Evolutionary conservation across 1,140 invertebrate species (phyloP).

Genomic region (Sycobia sp.): DNA sequence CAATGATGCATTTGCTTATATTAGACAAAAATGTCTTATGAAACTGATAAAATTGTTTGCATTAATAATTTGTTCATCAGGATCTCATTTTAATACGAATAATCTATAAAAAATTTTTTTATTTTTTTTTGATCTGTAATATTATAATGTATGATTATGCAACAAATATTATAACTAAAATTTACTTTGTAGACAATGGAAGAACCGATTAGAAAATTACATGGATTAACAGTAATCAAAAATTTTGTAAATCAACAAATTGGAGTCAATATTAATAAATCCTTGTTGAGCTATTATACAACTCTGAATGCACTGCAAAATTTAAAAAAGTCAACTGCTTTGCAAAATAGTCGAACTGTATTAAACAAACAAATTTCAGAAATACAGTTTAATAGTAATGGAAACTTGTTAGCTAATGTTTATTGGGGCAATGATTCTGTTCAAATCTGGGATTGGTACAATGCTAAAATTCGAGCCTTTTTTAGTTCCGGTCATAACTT

Average conservation of each 20-base stretch:
- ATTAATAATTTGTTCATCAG: too few relatives aligned
- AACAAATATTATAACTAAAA: too few relatives aligned
- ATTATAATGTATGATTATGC: too few relatives aligned
- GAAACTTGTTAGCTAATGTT: conserved; percentile 13
- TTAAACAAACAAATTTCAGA: conserved; percentile 20
- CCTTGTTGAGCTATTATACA: conserved; percentile 5
- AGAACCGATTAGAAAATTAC: background rate
- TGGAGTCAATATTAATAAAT: background rate
- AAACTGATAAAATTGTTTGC: too few relatives aligned
- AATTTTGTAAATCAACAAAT: conserved; percentile 15
- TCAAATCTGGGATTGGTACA: conserved; percentile 22
- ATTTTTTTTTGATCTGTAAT: too few relatives aligned
- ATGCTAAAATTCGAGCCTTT: conserved; percentile 2
- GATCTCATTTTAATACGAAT: too few relatives aligned
- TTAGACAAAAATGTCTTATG: too few relatives aligned
- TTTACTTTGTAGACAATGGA: conserved; percentile 17
- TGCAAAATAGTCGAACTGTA: conserved; percentile 4
- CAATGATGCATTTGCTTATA: too few relatives aligned
- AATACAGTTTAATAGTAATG: conserved; percentile 23
- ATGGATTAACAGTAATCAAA: conserved; percentile 7
- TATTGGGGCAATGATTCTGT: conserved; percentile 22
- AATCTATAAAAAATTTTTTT: too few relatives aligned
- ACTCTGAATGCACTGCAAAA: conserved; percentile 8
- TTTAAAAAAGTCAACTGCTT: background rate
- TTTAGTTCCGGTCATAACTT: conserved; percentile 20